Conservation (phyloP, 2,888 invertebrate genomes). For the Choristoneura rosaceana region DNA sequence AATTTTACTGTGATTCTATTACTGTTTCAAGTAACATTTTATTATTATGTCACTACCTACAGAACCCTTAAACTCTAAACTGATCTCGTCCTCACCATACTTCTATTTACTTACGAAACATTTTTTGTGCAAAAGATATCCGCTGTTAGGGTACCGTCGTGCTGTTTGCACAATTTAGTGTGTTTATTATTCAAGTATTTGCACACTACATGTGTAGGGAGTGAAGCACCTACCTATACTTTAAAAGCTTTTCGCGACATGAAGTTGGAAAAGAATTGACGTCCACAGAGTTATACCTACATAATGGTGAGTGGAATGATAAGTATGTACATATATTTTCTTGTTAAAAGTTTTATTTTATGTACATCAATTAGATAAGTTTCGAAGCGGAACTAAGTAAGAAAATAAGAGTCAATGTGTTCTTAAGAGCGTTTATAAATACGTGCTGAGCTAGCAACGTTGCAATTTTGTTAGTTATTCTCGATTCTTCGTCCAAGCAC, state of each 20-base stretch:
- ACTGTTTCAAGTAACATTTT: background rate
- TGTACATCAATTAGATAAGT: no score
- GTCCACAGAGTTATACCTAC: background rate
- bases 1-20: no score
- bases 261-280: constrained; percentile 9
- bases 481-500: no score
- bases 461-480: no score
- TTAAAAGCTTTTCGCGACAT: constrained; percentile 35
- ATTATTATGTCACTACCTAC: constrained; percentile 50
- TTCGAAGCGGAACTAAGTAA: no score
- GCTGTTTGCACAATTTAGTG: constrained; percentile 67
- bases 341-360: background rate
- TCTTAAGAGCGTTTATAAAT: no score
- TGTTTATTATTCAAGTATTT: constrained; percentile 61
- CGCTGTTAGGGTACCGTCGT: constrained; percentile 33
- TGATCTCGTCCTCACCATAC: constrained; percentile 2
- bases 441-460: no score
- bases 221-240: constrained; percentile 23
- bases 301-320: background rate
- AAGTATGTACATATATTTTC: background rate
- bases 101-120: constrained; percentile 34
- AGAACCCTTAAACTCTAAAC: constrained; percentile 43
- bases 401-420: no score
- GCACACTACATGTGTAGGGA: constrained; percentile 38
- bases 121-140: constrained; percentile 40